A percentile compares a stretch with the other conserved stretches of the same genome.
Evolutionary conservation across 2,113 vertebrate genomes (phyloP).

Genomic region (Sorex fumeus): DNA sequence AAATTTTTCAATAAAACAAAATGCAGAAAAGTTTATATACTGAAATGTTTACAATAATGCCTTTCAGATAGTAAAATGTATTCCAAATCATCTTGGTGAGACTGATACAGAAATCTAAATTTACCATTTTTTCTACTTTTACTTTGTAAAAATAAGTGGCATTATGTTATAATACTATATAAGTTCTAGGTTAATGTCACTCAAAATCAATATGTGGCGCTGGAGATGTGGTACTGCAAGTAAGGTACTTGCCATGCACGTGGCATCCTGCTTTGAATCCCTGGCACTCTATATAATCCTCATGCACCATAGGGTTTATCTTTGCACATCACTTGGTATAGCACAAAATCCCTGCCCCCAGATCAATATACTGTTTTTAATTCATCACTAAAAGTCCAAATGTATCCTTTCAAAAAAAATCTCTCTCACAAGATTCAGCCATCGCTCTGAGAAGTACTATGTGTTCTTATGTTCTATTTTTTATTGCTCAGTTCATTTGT

Average conservation of each 20-base stretch:
- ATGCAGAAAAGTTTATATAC: background rate
- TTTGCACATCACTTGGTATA: no score
- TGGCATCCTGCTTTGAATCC: no score
- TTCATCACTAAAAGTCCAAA: background rate
- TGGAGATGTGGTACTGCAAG: no score
- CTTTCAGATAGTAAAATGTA: background rate
- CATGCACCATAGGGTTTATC: no score
- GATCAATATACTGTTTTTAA: background rate
- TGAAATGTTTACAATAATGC: background rate
- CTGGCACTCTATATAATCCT: no score
- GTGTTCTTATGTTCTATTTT: background rate
- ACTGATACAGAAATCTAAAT: background rate
- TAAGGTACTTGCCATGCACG: no score
- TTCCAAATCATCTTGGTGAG: slow-evolving; percentile 19
- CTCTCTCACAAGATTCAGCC: background rate
- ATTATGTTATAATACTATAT: background rate
- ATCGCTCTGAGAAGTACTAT: background rate
- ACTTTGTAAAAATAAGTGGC: background rate
- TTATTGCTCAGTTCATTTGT: background rate
- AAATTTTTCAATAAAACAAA: no score
- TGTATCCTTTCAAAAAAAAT: background rate
- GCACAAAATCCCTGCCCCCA: no score
- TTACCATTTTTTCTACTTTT: background rate
- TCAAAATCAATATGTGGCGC: background rate
- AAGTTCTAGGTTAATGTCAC: background rate